phyloP scores from a whole-genome alignment of 2,888 invertebrate species.

The Galerucella calmariensis region DNA sequence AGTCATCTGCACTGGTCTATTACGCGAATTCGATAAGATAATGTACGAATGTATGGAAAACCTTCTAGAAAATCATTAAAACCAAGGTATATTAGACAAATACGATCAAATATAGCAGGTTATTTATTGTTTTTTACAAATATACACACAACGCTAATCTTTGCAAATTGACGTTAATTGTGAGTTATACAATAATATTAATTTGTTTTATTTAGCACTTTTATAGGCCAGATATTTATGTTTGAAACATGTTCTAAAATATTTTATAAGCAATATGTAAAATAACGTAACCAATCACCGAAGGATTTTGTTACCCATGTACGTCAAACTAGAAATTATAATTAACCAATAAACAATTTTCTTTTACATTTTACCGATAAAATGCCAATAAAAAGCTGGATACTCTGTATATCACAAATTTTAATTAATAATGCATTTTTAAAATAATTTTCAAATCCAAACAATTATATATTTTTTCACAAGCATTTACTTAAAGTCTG shows the following conservation, averaged over 20 bases:
- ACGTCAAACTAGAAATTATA: too few relatives aligned
- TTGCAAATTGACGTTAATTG: neutral
- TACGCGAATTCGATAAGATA: neutral
- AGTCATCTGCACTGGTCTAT: too few relatives aligned
- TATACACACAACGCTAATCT: neutral
- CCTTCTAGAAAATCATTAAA: neutral
- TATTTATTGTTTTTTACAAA: neutral
- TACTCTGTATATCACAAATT: too few relatives aligned
- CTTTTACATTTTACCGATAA: too few relatives aligned
- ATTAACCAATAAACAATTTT: too few relatives aligned
- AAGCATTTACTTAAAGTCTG: too few relatives aligned
- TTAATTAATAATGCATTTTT: too few relatives aligned
- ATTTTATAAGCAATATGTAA: neutral
- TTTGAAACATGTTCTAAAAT: neutral
- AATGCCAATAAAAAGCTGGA: too few relatives aligned
- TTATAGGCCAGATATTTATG: neutral
- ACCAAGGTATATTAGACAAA: neutral
- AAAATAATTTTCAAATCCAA: too few relatives aligned
- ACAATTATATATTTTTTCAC: too few relatives aligned
- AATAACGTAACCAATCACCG: too few relatives aligned
- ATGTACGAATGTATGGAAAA: neutral
- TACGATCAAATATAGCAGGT: neutral
- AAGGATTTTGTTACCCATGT: too few relatives aligned
- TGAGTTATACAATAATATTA: neutral
- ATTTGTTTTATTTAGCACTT: neutral